Evolutionary conservation across 1,140 invertebrate genomes (phyloP), one percentile per base, ranked within the genome.

Genomic region (Nixonia krombeini): DNA sequence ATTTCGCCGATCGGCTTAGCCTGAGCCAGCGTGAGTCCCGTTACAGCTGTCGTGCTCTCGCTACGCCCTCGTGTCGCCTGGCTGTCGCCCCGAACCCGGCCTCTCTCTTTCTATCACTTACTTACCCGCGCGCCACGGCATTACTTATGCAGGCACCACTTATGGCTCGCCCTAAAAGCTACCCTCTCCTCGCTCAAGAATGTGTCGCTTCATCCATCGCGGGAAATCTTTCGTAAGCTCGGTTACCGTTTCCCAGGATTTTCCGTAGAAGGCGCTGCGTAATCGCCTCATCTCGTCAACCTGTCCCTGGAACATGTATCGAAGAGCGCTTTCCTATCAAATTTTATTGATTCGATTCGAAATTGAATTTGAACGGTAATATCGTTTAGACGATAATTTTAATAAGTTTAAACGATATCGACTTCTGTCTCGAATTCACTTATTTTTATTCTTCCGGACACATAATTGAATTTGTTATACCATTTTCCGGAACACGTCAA

Each of bases 1-100:
- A 80, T 81, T 81, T 80, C 67, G 72, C 70, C 74, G 78, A 81
- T 79, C 79, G 78, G 79, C 79, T 81, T 81, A 81, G 75, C 73
- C 51, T 79, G 79, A 80, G 79, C 79, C 64, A 75, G 68, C 78
- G 79, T 81, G 79, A 78, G 78, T 70, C 69, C 69, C 66, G 70
- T 78, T 70, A 72, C 79, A 81, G 78, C 79, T 81, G 79, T 80
- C 66, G 65, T 63, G 65, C 53, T 68, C 61, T 57, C 49, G 58
- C 50, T 52, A 59, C 55, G 59, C 53, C 52, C 65, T 44, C 45
- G 64, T 58, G 53, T 65, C 53, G 62, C 38, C 50, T 56, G 56
- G 50, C 66, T 73, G 59, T 70, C 63, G 68, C 65, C 25, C 52
- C 59, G 74, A 78, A 76, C 70, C 66, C 63, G 46, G 55, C 62